Percentiles rank a stretch among this genome's conserved stretches.
Evolutionary conservation across 2,113 vertebrate genomes (phyloP).

Genomic region (Oxyura jamaicensis): DNA sequence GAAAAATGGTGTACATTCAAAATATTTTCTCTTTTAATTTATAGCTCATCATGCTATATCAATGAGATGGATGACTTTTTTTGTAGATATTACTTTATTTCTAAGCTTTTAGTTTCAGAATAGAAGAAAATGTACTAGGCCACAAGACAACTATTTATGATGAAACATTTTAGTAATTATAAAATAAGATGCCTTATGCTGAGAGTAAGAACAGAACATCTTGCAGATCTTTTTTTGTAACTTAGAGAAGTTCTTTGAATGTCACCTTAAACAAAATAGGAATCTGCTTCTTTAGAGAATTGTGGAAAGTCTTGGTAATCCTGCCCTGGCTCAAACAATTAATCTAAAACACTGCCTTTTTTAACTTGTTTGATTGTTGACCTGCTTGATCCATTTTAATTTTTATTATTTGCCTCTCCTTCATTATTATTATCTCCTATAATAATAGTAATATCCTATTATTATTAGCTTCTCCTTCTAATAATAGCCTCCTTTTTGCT

Average conservation of each 20-base stretch:
- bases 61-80: conserved; percentile 44
- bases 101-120: conserved; percentile 59
- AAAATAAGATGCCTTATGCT: not conserved
- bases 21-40: conserved; percentile 37
- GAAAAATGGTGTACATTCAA: not conserved
- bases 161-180: not conserved
- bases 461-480: not conserved
- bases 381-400: not conserved
- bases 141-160: not conserved
- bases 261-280: not conserved
- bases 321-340: not conserved
- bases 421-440: no score
- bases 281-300: not conserved
- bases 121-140: not conserved
- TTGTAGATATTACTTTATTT: conserved; percentile 34
- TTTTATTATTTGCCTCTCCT: not conserved
- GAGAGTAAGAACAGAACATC: not conserved
- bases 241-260: not conserved
- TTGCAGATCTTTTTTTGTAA: not conserved
- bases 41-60: conserved; percentile 20
- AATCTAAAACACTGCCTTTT: not conserved
- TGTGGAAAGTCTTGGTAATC: not conserved
- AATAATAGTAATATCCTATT: no score
- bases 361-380: not conserved
- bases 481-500: not conserved